Evolutionary conservation across 2,797 vertebrate species (phyloP), one percentile per base, ranked within the genome.

Genomic region (Anguilla anguilla): DNA sequence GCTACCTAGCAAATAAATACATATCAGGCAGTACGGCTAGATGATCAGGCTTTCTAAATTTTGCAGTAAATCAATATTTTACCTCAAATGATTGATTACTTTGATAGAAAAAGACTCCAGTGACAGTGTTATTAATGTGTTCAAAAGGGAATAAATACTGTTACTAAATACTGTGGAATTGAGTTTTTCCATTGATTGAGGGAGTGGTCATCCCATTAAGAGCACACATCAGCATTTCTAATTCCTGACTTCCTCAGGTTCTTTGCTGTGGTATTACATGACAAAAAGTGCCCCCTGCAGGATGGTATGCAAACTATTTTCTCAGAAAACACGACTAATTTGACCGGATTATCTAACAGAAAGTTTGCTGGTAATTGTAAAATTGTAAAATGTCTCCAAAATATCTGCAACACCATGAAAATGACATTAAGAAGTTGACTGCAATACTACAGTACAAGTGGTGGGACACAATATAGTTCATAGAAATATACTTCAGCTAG

Each of bases 381-480:
- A 1, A 69, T 6, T 69, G 4, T 11, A 15, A 39, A 13, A 39
- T 11, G 39, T 17, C 72, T 15, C 72, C 15, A 2, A 6, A 77
- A 77, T 35, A 15, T 17, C 72, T 35, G 3, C 5, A 77, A 77
- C 31, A 39, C 13, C 3, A 35, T 39, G 28, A 35, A 77, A 25
- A 55, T 46, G 43, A 46, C 5, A 46, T 46, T 46, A 46, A 46
- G 6, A 46, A 2, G 72, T 88, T 43, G 9, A 15, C 15, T 88
- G 31, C 67, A 87, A 69, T 87, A 89, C 57, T 39, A 88, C 77
- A 53, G 51, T 13, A 87, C 90, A 10, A 88, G 89, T 87, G 3
- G 77, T 28, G 89, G 69, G 25, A 17, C 6, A 84, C 7, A 85
- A 89, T 79, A 35, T 25, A 94, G 93, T 95, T 95, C 91, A 94